These are phyloP conservation scores for Leptodactylus fuscus DNA, from an alignment of 2,113 vertebrate genomes.

Conservation along the genomic window DNA sequence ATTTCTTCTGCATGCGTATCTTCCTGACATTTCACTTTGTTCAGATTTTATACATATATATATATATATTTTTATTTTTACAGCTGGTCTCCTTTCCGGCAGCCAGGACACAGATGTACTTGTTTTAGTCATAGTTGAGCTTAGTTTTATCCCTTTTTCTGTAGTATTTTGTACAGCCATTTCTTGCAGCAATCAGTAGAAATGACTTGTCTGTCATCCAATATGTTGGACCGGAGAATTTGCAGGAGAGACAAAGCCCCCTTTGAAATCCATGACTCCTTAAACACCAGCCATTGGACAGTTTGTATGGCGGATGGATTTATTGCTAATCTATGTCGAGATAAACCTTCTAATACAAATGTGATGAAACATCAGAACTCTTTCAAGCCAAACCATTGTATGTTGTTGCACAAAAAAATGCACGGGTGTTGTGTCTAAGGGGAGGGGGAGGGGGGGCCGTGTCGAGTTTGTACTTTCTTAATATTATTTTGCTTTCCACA, in stretches of 20 bases:
- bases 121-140: conserved; percentile 12
- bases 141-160: conserved; percentile 27
- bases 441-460: conserved; percentile 28
- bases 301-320: conserved; percentile 65
- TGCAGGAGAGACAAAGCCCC: conserved; percentile 66
- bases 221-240: conserved; percentile 63
- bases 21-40: conserved; percentile 64
- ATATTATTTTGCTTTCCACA: conserved; percentile 69
- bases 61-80: conserved; percentile 59
- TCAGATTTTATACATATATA: conserved; percentile 53
- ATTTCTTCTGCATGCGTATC: background rate
- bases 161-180: conserved; percentile 31
- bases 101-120: conserved; percentile 47
- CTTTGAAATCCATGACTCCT: conserved; percentile 69
- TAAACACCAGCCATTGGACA: conserved; percentile 66
- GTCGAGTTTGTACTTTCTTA: conserved; percentile 66
- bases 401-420: conserved; percentile 60
- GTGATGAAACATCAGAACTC: conserved; percentile 50
- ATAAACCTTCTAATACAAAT: conserved; percentile 59
- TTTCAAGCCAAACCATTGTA: conserved; percentile 63
- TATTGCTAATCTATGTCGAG: conserved; percentile 63
- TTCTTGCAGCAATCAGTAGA: conserved; percentile 24
- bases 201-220: conserved; percentile 66
- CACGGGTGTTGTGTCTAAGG: conserved; percentile 62
- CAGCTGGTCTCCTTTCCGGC: conserved; percentile 66